Base-by-base conservation (phyloP, 2,888 invertebrate species). In the Zelleria hepariella region DNA sequence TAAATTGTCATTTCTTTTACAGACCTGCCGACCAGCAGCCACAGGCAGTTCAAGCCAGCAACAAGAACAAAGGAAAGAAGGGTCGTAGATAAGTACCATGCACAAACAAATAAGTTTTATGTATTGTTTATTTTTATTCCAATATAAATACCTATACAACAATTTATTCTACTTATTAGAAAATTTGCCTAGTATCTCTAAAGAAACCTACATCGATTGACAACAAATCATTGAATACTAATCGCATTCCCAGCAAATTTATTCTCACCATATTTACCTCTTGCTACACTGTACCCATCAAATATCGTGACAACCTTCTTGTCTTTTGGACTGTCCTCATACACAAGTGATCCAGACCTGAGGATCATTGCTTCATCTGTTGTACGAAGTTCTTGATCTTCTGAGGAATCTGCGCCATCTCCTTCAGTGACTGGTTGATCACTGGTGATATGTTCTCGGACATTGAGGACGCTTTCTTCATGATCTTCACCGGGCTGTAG, bases 21-120 rank as follows among this genome's bases (percentile, higher is more conserved):
- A 89, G 89, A 67, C 87, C 86, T 47, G 80, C 78, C 52, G 89
- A 89, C 60, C 87, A 88, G 66, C 86, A 82, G 62, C 82, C 81
- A 2, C 89, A 88, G 65, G 64, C 77, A 7, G 67, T 78, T 47
- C 86, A 85, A 69, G 69, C 78, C 1, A 75, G 71, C 61, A 78
- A 66, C 64, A 88, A 89, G 65, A 75, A 72, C 63, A 89, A 89
- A 70, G 88, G 87, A 54, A 89, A 89, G 68, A 89, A 89, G 69
- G 87, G 87, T 63, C 75, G 89, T 51, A 78, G 89, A 77, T 89
- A 80, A 79, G 62, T 20, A 42, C 10, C 15, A 42, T 42, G 15
- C 32, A 42, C 15, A 48, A 25, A 32, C n/a, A n/a, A 7, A 24
- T 24, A 24, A 57, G 23, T 42, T 24, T 21, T n/a, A 57, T 57